These are phyloP conservation scores for Drosophila ogumai DNA, from an alignment of 1,140 invertebrate genomes.

Conservation along the genomic window DNA sequence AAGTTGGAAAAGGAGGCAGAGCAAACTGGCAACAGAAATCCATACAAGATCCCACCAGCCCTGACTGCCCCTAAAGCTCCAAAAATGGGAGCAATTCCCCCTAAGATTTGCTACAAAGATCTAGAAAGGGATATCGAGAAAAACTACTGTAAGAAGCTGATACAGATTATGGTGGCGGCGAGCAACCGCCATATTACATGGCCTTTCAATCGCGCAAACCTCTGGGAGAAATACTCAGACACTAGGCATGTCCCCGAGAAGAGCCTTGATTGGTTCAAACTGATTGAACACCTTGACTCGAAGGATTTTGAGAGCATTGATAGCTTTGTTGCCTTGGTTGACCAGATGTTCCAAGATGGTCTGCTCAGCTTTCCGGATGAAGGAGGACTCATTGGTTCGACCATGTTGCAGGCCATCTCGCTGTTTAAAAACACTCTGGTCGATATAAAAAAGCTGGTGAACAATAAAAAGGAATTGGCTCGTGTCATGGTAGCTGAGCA, in stretches of 20 bases:
- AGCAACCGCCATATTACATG: background rate
- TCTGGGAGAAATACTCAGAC: background rate
- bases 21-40: too few species aligned
- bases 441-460: background rate
- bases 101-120: background rate
- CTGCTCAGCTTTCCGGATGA: background rate
- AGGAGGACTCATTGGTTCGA: background rate
- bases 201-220: constrained; percentile 7
- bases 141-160: background rate
- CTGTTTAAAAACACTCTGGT: background rate
- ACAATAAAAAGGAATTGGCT: background rate
- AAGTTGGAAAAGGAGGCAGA: too few species aligned
- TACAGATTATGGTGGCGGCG: background rate
- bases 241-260: background rate
- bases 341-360: background rate
- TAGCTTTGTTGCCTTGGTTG: background rate
- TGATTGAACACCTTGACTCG: background rate
- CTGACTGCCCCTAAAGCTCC: too few species aligned
- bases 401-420: background rate
- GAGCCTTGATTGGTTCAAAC: background rate
- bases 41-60: too few species aligned
- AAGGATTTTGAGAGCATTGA: background rate
- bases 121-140: background rate
- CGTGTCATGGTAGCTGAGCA: background rate
- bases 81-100: too few species aligned